A percentile compares a stretch with the other conserved stretches of the same genome.
phyloP scores from a whole-genome alignment of 2,113 vertebrate species.

The Channa maculata region DNA sequence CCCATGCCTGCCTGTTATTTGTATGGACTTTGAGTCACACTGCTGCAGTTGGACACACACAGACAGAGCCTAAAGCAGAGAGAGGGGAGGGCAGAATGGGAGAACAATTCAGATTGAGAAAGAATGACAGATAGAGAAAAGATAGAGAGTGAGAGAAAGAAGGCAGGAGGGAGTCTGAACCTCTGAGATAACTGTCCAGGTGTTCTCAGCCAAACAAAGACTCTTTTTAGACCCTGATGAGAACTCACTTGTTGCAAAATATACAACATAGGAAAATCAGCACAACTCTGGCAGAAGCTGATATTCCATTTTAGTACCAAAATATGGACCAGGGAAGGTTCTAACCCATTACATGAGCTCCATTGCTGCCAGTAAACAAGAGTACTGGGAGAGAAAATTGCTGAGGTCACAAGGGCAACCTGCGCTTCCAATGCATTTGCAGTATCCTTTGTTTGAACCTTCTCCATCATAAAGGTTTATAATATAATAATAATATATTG shows the following conservation, averaged over 20 bases:
- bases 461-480: constrained; percentile 1
- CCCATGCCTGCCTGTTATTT: background rate
- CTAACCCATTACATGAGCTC: constrained; percentile 17
- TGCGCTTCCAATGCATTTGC: constrained; percentile 1
- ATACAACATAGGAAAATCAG: constrained; percentile 55
- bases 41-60: constrained; percentile 15
- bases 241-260: constrained; percentile 87
- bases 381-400: constrained; percentile 10
- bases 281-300: constrained; percentile 75
- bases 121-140: constrained; percentile 37
- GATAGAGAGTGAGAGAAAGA: background rate
- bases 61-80: background rate
- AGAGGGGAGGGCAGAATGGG: background rate
- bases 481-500: background rate
- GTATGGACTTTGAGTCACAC: constrained; percentile 4
- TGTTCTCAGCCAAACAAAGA: constrained; percentile 91
- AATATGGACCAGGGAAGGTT: background rate
- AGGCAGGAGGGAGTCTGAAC: constrained; percentile 40
- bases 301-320: constrained; percentile 15
- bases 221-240: constrained; percentile 89
- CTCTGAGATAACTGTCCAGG: constrained; percentile 87
- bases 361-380: constrained; percentile 37
- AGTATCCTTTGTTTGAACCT: background rate
- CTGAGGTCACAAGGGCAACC: constrained; percentile 7
- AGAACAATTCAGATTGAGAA: constrained; percentile 30